Evolutionary conservation across 2,888 invertebrate species (phyloP).

Genomic region (Dolichopus griseipennis): DNA sequence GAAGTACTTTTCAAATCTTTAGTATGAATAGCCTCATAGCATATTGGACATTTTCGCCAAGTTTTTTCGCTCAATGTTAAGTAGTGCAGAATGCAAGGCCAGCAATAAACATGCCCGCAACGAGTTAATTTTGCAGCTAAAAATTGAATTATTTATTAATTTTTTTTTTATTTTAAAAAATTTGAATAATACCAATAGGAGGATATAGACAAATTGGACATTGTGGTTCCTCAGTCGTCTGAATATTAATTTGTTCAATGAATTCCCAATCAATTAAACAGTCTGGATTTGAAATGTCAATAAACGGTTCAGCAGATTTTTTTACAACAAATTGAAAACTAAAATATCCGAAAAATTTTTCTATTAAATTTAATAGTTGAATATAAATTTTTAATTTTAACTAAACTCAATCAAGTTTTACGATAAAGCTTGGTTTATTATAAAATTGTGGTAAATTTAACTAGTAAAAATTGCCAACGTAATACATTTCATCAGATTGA

Average conservation of each 20-base stretch:
- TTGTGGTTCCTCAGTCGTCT: conserved; percentile 56
- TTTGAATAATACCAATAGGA: conserved; percentile 46
- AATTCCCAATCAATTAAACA: conserved; percentile 82
- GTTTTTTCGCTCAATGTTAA: conserved; percentile 74
- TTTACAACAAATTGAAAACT: conserved; percentile 95
- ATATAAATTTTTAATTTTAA: no score
- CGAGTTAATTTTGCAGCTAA: conserved; percentile 79
- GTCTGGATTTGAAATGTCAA: conserved; percentile 67
- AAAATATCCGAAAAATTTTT: conserved; percentile 30
- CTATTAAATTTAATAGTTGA: no score
- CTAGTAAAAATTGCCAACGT: no score
- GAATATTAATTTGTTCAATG: conserved; percentile 79
- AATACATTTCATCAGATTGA: no score
- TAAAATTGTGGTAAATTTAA: no score
- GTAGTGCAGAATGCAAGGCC: conserved; percentile 91
- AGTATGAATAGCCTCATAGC: conserved; percentile 71
- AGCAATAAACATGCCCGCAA: conserved; percentile 91
- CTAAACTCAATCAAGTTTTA: no score
- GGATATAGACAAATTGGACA: conserved; percentile 90
- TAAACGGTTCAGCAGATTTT: conserved; percentile 64
- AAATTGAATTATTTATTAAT: no score
- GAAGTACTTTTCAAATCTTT: conserved; percentile 72
- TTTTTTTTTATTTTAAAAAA: no score
- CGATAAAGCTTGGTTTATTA: no score
- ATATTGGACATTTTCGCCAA: conserved; percentile 85